Conservation (phyloP, 2,113 vertebrate genomes). For the Rhabdornis inornatus region DNA sequence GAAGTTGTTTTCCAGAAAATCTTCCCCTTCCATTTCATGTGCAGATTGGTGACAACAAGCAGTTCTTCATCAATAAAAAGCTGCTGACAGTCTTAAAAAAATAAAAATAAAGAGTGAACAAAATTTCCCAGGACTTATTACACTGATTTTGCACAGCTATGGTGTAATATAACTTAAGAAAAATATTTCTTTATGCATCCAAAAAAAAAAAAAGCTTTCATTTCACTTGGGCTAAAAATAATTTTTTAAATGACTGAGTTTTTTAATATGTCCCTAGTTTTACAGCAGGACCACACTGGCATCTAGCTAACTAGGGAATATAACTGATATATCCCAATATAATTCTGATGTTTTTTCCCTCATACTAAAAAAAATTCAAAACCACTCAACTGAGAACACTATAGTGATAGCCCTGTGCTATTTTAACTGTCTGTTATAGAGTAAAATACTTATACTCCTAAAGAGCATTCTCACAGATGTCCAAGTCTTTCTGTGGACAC, state of each 20-base stretch:
- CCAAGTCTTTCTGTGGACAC: neutral
- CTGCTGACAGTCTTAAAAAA: neutral
- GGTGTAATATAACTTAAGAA: neutral
- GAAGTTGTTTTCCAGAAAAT: neutral
- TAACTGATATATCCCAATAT: neutral
- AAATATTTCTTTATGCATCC: neutral
- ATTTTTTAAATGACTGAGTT: neutral
- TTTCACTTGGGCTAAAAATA: neutral
- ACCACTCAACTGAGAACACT: neutral
- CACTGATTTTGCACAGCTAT: neutral
- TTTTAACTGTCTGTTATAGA: neutral
- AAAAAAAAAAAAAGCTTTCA: neutral
- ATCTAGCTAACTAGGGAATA: neutral
- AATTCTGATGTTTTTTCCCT: neutral
- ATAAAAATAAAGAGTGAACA: neutral
- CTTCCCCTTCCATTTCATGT: conserved; percentile 22
- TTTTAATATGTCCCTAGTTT: neutral
- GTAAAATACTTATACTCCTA: neutral
- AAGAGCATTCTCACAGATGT: neutral
- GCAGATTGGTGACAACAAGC: neutral
- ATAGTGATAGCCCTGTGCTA: neutral
- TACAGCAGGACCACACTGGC: neutral
- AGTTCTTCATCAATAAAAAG: neutral
- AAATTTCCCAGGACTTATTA: neutral
- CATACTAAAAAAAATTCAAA: neutral